Evolutionary conservation across 2,113 vertebrate genomes (phyloP).

Genomic region (Archocentrus centrarchus): DNA sequence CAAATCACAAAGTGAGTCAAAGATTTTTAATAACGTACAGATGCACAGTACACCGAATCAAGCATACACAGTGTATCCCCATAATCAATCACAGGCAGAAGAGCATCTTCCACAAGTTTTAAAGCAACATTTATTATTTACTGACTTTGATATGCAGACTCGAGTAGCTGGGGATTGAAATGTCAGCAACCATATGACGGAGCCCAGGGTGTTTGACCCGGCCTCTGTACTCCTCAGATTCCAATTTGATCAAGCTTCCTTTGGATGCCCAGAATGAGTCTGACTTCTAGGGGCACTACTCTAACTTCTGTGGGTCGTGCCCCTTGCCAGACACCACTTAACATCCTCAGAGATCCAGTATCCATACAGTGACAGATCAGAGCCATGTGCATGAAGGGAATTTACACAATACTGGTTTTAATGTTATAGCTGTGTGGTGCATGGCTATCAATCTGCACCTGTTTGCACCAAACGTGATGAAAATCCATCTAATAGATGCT

Average conservation of each 20-base stretch:
- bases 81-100: too few relatives aligned
- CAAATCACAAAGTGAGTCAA: too few relatives aligned
- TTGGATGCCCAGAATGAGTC: background rate
- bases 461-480: background rate
- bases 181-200: too few relatives aligned
- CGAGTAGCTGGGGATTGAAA: rapidly evolving
- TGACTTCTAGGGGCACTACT: background rate
- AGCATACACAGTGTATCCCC: too few relatives aligned
- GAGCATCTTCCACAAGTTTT: too few relatives aligned
- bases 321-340: background rate
- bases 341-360: background rate
- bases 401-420: background rate
- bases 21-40: too few relatives aligned
- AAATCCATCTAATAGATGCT: background rate
- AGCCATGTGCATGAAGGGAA: background rate
- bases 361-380: background rate
- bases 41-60: too few relatives aligned
- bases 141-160: background rate
- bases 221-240: background rate
- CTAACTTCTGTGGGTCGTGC: background rate
- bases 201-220: background rate
- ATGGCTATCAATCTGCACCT: background rate
- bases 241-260: background rate
- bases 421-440: too few relatives aligned
- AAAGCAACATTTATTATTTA: background rate